Evolutionary conservation across 2,888 invertebrate species (phyloP), one percentile per base, ranked within the genome.

Genomic region (Amiota minor): DNA sequence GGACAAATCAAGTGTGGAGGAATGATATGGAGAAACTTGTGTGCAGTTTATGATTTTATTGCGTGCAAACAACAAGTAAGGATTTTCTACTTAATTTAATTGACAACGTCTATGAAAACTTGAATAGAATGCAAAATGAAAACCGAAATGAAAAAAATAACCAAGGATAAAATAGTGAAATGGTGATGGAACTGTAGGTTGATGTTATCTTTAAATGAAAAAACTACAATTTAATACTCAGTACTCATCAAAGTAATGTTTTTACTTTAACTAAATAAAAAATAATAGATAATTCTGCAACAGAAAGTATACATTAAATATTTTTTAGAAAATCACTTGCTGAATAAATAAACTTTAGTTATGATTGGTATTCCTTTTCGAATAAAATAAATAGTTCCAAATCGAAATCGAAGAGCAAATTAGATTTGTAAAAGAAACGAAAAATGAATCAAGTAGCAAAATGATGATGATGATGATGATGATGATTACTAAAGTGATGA

Each of bases 11-110:
- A 8, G 4, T 6, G 35, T 35, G 6, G 35, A 35, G 23, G 23
- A 23, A 23, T 1, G 23, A 23, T 23, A 3, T 23, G 23, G 23
- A 23, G 23, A 23, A 23, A 23, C 23, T 23, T 35, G 59, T n/a
- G 20, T 61, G 71, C 61, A 71, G 71, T 72, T 72, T 72, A 72
- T 72, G 72, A 72, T 72, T 65, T 67, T 65, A 62, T 23, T 65
- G 65, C 45, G 18, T 23, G 69, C 64, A 62, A 59, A 61, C 59
- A 35, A 35, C 35, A 35, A 56, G 49, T 59, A 61, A 71, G 72
- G 70, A 73, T 74, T 73, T 74, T 73, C 72, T 68, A 71, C 74
- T 73, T 76, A 74, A 74, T 74, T 76, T 74, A 74, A 76, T 76
- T 73, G 74, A 70, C 71, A 74, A 73, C 23, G 50, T 46, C 64